phyloP scores from a whole-genome alignment of 2,113 vertebrate genomes.

The Gambusia affinis region DNA sequence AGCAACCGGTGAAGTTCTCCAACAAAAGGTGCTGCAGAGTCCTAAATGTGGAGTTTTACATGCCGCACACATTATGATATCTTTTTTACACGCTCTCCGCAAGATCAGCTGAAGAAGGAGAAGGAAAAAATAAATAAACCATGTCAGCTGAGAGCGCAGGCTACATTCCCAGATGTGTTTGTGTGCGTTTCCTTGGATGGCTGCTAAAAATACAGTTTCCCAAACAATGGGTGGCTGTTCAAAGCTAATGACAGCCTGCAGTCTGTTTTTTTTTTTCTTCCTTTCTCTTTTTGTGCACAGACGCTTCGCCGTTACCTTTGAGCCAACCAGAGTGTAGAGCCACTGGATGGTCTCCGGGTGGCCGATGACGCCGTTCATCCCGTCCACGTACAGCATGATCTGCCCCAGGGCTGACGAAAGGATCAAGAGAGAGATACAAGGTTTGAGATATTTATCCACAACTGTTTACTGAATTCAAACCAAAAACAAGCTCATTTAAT shows the following conservation, averaged over 20 bases:
- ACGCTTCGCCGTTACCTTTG: constrained; percentile 83
- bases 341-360: constrained; percentile 93
- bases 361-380: constrained; percentile 95
- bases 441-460: not conserved
- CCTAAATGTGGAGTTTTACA: not conserved
- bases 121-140: constrained; percentile 23
- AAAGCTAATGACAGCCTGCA: not conserved
- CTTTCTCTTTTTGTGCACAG: not conserved
- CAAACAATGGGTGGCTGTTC: constrained; percentile 26
- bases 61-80: not conserved
- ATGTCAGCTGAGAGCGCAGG: constrained; percentile 17
- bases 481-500: not conserved
- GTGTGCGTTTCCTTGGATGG: constrained; percentile 24
- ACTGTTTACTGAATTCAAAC: not conserved
- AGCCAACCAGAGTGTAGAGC: constrained; percentile 93
- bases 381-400: constrained; percentile 98
- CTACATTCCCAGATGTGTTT: constrained; percentile 31
- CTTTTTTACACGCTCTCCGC: not conserved
- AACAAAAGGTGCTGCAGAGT: too few relatives aligned
- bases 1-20: too few relatives aligned
- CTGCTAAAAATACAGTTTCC: constrained; percentile 41
- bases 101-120: constrained; percentile 1
- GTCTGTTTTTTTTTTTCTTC: not conserved
- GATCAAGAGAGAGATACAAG: not conserved
- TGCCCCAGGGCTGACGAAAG: constrained; percentile 88